These are phyloP conservation scores for Piliocolobus tephrosceles DNA, from an alignment of 2,113 vertebrate genomes.

Conservation along the genomic window DNA sequence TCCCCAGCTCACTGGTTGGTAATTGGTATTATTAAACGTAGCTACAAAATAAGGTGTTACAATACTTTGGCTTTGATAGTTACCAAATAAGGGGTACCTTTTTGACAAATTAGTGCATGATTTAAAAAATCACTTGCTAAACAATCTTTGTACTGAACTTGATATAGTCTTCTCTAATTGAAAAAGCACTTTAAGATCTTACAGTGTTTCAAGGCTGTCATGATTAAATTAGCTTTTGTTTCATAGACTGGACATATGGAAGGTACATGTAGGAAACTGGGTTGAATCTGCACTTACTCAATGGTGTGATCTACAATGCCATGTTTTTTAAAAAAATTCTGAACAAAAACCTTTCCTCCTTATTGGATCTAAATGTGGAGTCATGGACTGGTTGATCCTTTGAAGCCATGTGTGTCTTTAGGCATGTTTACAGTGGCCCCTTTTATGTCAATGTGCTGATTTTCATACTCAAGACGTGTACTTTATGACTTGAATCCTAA, in stretches of 20 bases:
- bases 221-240: neutral
- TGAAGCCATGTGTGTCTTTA: neutral
- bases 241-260: neutral
- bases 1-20: neutral
- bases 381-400: neutral
- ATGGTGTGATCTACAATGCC: neutral
- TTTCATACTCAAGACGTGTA: neutral
- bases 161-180: neutral
- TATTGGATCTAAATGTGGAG: neutral
- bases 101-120: neutral
- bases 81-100: neutral
- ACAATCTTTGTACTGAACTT: neutral
- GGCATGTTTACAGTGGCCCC: neutral
- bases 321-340: neutral
- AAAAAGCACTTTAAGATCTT: neutral
- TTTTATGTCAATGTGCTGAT: neutral
- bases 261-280: neutral
- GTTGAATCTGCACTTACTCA: neutral
- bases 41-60: neutral
- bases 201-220: fast-evolving
- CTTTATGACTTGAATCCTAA: neutral
- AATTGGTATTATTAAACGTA: neutral
- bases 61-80: neutral
- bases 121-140: neutral
- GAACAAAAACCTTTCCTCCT: neutral